A percentile compares a stretch with the other conserved stretches of the same genome.
These are phyloP conservation scores for Sebastes itinus DNA, from an alignment of 2,797 vertebrate genomes.

Conservation along the genomic window DNA sequence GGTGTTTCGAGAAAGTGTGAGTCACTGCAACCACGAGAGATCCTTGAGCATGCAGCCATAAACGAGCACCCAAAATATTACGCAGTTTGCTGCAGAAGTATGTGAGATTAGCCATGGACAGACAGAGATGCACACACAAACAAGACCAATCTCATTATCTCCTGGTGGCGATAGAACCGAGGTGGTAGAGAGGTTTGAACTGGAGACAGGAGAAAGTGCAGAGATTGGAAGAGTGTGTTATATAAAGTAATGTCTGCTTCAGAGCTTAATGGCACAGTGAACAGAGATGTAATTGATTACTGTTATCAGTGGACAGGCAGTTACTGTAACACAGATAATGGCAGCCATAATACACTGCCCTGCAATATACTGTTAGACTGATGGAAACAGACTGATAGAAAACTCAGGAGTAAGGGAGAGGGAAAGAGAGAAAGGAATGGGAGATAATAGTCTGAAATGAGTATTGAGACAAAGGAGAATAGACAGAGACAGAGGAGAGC, in stretches of 20 bases:
- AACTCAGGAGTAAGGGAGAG: constrained; percentile 6
- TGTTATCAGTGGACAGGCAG: constrained; percentile 69
- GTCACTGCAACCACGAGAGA: too few species aligned
- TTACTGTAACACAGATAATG: constrained; percentile 73
- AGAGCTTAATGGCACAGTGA: constrained; percentile 43
- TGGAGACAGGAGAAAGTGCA: constrained; percentile 7
- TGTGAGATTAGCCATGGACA: not conserved
- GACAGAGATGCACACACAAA: not conserved
- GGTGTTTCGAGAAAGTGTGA: not conserved
- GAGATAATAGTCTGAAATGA: constrained; percentile 45
- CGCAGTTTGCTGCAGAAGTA: not conserved
- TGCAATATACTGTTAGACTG: constrained; percentile 49
- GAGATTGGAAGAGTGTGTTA: constrained; percentile 21
- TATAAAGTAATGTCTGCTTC: constrained; percentile 34
- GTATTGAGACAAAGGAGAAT: constrained; percentile 45
- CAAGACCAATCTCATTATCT: not conserved
- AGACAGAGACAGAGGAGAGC: constrained; percentile 47
- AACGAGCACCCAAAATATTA: not conserved
- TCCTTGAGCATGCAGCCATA: too few species aligned
- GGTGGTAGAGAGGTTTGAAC: not conserved
- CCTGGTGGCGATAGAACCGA: constrained; percentile 1
- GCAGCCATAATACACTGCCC: constrained; percentile 53
- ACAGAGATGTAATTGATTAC: constrained; percentile 71
- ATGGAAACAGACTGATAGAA: constrained; percentile 49
- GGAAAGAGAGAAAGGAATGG: constrained; percentile 20